These are phyloP conservation scores for Neuroscelio doddi DNA, from an alignment of 2,888 invertebrate genomes.

Conservation along the genomic window DNA sequence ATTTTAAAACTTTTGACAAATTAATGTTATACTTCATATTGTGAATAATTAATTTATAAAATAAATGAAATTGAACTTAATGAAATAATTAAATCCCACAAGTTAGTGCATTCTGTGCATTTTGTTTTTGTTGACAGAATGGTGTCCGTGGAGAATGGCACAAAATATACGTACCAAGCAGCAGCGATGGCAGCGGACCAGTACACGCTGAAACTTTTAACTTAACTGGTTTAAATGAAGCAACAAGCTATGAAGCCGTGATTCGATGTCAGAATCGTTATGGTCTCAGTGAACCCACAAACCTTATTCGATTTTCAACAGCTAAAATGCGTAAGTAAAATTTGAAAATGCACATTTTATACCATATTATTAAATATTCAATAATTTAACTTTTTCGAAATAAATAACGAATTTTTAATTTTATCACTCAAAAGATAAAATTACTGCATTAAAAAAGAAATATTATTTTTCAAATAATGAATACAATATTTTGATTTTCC, in stretches of 20 bases:
- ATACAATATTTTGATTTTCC: too few species aligned
- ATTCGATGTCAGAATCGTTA: constrained; percentile 87
- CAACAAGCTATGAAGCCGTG: constrained; percentile 84
- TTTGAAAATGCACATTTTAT: not conserved
- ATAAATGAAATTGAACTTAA: not conserved
- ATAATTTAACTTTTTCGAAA: not conserved
- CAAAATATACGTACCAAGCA: constrained; percentile 78
- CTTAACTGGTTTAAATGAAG: constrained; percentile 81
- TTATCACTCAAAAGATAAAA: not conserved
- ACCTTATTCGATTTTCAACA: constrained; percentile 84
- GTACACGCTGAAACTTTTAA: constrained; percentile 85
- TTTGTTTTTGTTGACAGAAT: constrained; percentile 30
- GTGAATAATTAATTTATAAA: too few species aligned
- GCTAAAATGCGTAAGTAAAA: constrained; percentile 78
- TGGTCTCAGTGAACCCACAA: constrained; percentile 88
- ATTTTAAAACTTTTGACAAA: too few species aligned
- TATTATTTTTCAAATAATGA: not conserved
- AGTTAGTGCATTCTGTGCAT: too few species aligned
- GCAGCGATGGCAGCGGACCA: constrained; percentile 74
- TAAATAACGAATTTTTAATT: not conserved
- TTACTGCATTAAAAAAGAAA: too few species aligned
- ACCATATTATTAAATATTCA: not conserved
- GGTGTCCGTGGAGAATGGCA: constrained; percentile 74
- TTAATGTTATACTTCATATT: too few species aligned
- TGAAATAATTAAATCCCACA: not conserved